Percentiles rank a stretch among this genome's conserved stretches.
These are phyloP conservation scores for Cassiopea xamachana DNA, from an alignment of 30 jellyfish, hydroid and myxozoan genomes.

Conservation along the genomic window DNA sequence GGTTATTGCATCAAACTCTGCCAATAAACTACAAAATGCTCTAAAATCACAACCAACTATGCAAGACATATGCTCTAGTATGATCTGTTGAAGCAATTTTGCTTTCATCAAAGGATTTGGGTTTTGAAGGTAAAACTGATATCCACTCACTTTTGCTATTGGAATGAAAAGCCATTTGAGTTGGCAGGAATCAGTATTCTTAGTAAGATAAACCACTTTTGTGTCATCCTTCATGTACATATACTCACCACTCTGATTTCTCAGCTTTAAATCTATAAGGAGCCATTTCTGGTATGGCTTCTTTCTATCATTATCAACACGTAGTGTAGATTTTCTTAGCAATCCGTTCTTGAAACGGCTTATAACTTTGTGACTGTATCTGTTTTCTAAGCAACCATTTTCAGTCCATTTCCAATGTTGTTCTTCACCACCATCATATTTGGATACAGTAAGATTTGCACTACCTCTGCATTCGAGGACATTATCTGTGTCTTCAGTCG, in stretches of 20 bases:
- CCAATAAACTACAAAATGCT: background rate
- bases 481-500: background rate
- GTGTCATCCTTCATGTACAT: background rate
- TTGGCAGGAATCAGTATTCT: background rate
- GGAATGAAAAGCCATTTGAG: background rate
- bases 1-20: background rate
- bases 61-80: constrained; percentile 1
- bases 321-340: background rate
- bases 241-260: background rate
- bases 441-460: background rate
- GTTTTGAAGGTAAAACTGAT: background rate
- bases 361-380: background rate
- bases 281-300: constrained; percentile 7
- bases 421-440: background rate
- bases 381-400: constrained; percentile 22
- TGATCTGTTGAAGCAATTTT: background rate
- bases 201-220: background rate
- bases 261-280: background rate
- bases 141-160: background rate
- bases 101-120: constrained; percentile 2
- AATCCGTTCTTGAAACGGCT: background rate
- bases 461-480: background rate
- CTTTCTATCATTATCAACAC: background rate
- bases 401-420: constrained; percentile 36
- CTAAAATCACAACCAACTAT: constrained; percentile 2